phyloP scores from a whole-genome alignment of 1,140 invertebrate species.

The Aplysia californica region DNA sequence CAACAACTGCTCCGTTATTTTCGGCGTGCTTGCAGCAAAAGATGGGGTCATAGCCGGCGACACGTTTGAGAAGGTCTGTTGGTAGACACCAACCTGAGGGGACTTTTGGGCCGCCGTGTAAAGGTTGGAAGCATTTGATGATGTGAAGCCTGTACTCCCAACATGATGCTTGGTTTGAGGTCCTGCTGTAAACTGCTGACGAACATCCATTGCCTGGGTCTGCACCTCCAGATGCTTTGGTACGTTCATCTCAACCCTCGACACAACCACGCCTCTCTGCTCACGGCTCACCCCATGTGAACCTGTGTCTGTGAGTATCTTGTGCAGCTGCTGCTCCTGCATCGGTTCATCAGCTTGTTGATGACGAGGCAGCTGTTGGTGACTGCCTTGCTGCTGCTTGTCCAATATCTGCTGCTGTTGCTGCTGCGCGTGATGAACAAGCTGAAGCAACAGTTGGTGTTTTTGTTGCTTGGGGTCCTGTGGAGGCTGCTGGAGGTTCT shows the following conservation, averaged over 20 bases:
- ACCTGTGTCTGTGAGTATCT: too few species aligned
- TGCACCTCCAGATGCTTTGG: too few species aligned
- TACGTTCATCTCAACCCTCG: too few species aligned
- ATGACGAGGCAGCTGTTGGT: background rate
- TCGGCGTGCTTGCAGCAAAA: constrained; percentile 4
- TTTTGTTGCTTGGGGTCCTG: background rate
- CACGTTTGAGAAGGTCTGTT: background rate
- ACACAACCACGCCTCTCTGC: too few species aligned
- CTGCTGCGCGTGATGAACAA: background rate
- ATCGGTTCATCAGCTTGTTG: background rate
- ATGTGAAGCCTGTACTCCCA: too few species aligned
- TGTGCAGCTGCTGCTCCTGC: too few species aligned
- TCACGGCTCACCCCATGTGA: too few species aligned
- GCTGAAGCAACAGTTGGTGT: background rate
- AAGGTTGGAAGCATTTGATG: too few species aligned
- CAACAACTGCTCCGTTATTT: constrained; percentile 9
- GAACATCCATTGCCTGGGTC: too few species aligned
- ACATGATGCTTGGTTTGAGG: too few species aligned
- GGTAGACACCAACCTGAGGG: background rate
- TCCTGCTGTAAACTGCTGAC: too few species aligned
- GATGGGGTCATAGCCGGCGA: background rate
- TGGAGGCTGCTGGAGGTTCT: too few species aligned
- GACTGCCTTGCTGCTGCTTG: background rate
- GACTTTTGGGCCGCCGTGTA: background rate
- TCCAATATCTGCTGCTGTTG: background rate